Evolutionary conservation across 1,140 invertebrate species (phyloP), one percentile per base, ranked within the genome.

Genomic region (Neuroterus valhalla): DNA sequence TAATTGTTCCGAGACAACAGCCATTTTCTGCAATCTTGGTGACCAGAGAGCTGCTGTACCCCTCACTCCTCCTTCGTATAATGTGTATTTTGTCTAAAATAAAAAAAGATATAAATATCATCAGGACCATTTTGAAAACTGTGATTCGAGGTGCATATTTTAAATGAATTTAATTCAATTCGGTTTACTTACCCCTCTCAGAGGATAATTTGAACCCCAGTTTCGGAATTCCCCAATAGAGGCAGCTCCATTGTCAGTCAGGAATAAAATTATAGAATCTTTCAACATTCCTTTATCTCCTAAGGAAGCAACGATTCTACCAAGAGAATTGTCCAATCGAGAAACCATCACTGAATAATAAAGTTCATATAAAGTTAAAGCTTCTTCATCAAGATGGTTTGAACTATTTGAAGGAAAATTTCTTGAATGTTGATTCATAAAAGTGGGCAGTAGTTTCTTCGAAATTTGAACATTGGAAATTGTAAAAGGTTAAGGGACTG

Each of bases 1-100:
- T 81, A 95, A 86, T 31, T 91, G 83, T 48, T 88, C 86, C 1
- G 89, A 91, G 12, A 92, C 89, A 0, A 89, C 85, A 8, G 92
- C 89, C 71, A 85, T 82, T 71, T 86, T 84, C 43, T 86, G 79
- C n/a, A 91, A 77, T 46, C 91, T 85, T 2, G 92, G 91, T 73
- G 93, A 93, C 93, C 93, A 94, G n/a, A 95, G 86, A 31, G 94
- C 91, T 0, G 92, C 92, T 0, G 91, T 89, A 14, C 92, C 93
- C 77, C 93, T 86, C 0, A 95, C 92, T 1, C 94, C 94, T 8
- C 94, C 94, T 86, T 95, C 94, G 92, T 93, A 95, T 19, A 95
- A 77, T 2, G 93, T 93, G 70, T 92, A 92, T 82, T 95, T 95
- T 3, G 93, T 91, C 93, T 94, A 69, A 17, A 83, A 81, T 67